phyloP scores from a whole-genome alignment of 2,113 vertebrate species.

The Nannobrachium achirus region DNA sequence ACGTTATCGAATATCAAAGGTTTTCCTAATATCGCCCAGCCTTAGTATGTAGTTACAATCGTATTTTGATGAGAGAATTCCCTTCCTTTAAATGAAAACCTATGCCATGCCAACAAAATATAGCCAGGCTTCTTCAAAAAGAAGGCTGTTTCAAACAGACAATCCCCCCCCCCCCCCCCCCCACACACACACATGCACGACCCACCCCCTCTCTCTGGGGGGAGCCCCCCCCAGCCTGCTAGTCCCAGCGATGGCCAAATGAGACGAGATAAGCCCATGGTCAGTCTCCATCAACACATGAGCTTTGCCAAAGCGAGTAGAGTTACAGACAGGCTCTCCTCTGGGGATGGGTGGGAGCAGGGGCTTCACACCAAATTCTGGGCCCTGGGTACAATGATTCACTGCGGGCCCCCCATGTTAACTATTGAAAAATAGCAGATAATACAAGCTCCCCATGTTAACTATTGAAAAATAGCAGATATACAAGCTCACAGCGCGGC shows the following conservation, averaged over 20 bases:
- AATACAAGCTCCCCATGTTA: too few species aligned
- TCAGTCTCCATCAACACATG: slow-evolving; percentile 77
- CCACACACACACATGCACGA: neutral
- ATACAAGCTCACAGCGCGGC: too few species aligned
- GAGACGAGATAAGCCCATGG: slow-evolving; percentile 76
- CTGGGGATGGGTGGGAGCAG: slow-evolving; percentile 31
- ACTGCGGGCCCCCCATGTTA: too few species aligned
- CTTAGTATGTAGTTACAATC: slow-evolving; percentile 31
- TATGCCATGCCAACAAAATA: slow-evolving; percentile 44
- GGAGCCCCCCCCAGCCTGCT: slow-evolving; percentile 47
- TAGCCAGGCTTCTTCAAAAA: slow-evolving; percentile 60
- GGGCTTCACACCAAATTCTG: too few species aligned
- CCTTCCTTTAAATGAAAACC: slow-evolving; percentile 55
- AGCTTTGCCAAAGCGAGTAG: slow-evolving; percentile 71
- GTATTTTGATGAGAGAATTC: slow-evolving; percentile 33
- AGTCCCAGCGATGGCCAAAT: slow-evolving; percentile 60
- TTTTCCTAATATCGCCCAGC: too few species aligned
- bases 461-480: too few species aligned
- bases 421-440: too few species aligned
- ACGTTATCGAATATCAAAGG: too few species aligned
- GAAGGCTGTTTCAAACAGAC: slow-evolving; percentile 55
- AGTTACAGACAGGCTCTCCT: slow-evolving; percentile 74
- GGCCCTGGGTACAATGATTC: too few species aligned
- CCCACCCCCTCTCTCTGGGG: slow-evolving; percentile 41
- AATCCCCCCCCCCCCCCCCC: slow-evolving; percentile 22